Evolutionary conservation across 2,888 invertebrate species (phyloP).

Genomic region (Synergus umbraculus): DNA sequence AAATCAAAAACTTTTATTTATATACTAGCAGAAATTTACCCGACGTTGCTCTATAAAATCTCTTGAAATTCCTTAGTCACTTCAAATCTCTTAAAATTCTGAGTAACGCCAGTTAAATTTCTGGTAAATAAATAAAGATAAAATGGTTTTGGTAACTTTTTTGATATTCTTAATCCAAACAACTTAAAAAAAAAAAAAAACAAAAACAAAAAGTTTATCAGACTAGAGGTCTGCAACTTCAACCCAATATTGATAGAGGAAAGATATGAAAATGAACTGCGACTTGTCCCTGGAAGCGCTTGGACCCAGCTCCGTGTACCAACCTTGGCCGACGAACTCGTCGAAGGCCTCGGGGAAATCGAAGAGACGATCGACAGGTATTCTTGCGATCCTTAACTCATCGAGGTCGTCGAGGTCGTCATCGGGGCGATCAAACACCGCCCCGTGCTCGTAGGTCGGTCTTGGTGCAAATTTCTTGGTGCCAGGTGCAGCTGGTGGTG

Average conservation of each 20-base stretch:
- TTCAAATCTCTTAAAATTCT: too few species aligned
- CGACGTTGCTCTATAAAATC: too few species aligned
- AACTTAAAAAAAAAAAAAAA: too few species aligned
- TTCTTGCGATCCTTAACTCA: constrained; percentile 75
- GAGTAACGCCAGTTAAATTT: too few species aligned
- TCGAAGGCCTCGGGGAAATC: constrained; percentile 82
- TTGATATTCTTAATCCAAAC: too few species aligned
- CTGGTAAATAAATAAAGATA: too few species aligned
- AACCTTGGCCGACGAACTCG: constrained; percentile 83
- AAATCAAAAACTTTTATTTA: too few species aligned
- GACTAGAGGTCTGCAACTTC: not conserved
- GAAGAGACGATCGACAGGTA: constrained; percentile 81
- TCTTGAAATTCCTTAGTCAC: too few species aligned
- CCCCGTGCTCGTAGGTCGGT: constrained; percentile 76
- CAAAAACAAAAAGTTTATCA: too few species aligned
- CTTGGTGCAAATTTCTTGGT: constrained; percentile 74
- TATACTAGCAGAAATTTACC: too few species aligned
- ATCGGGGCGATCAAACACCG: constrained; percentile 79
- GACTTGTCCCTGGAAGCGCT: not conserved
- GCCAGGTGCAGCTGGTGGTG: constrained; percentile 67
- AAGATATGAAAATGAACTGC: not conserved
- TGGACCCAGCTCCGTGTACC: constrained; percentile 78
- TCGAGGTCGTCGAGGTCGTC: constrained; percentile 78
- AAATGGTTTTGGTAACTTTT: too few species aligned
- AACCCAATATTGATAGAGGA: not conserved